A percentile compares a stretch with the other conserved stretches of the same genome.
Evolutionary conservation across 2,113 vertebrate genomes (phyloP).

Genomic region (Acrocephalus kingi): DNA sequence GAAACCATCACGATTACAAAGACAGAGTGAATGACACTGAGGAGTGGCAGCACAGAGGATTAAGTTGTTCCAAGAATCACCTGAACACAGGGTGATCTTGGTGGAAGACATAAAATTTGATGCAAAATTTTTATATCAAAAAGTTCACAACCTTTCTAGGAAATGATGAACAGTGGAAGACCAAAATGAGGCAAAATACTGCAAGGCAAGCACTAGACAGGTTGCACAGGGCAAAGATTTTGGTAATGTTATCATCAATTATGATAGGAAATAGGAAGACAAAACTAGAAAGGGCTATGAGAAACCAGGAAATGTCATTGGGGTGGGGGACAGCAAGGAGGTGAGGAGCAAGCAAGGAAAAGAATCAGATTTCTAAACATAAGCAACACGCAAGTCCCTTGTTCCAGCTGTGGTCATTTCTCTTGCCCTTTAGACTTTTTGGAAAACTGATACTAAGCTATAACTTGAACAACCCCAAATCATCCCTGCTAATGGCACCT

Average conservation of each 20-base stretch:
- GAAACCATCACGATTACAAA: fast-evolving
- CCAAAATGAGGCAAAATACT: neutral
- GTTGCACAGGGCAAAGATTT: neutral
- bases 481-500: neutral
- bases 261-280: neutral
- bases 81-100: neutral
- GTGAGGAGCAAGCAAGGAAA: neutral
- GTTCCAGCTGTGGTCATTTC: neutral
- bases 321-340: neutral
- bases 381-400: neutral
- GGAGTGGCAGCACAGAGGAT: neutral
- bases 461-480: neutral
- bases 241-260: neutral
- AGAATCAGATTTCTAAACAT: neutral
- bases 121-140: neutral
- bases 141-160: neutral
- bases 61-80: neutral
- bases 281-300: neutral
- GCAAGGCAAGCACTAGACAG: neutral
- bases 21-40: neutral
- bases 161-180: neutral
- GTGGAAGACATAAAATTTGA: neutral
- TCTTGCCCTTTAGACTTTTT: neutral
- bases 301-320: neutral
- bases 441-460: neutral